Evolutionary conservation across 1,140 invertebrate species (phyloP).

Genomic region (Drosophila rhopaloa): DNA sequence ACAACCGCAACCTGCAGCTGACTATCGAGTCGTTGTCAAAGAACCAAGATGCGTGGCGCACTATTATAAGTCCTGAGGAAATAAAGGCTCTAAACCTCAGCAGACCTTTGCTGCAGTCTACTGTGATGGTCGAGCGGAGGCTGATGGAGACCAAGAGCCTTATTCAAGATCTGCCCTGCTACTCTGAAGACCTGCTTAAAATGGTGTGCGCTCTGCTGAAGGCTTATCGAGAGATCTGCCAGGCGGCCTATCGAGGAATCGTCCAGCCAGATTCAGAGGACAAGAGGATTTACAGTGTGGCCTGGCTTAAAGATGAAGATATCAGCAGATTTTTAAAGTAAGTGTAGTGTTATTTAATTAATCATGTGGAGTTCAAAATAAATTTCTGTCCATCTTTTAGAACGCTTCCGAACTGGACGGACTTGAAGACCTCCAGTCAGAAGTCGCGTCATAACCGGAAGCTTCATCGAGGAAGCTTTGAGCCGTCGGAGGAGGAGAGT

Average conservation of each 20-base stretch:
- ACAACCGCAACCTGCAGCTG: constrained; percentile 86
- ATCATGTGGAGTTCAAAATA: not conserved
- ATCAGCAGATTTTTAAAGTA: constrained; percentile 95
- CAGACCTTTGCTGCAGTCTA: constrained; percentile 89
- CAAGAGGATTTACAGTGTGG: constrained; percentile 92
- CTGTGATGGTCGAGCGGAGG: constrained; percentile 89
- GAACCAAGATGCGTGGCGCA: constrained; percentile 90
- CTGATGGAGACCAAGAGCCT: constrained; percentile 89
- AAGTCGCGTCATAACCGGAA: constrained; percentile 79
- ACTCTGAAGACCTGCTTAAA: constrained; percentile 82
- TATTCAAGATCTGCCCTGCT: constrained; percentile 89
- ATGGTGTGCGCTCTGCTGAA: constrained; percentile 86
- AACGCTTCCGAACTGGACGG: constrained; percentile 93
- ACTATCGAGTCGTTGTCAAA: constrained; percentile 89
- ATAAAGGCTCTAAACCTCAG: constrained; percentile 87
- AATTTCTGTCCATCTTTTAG: constrained; percentile 82
- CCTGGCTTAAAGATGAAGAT: constrained; percentile 97
- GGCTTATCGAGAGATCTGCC: constrained; percentile 91
- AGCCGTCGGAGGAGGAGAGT: constrained; percentile 88
- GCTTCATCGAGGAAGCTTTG: constrained; percentile 74
- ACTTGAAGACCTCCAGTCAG: constrained; percentile 87
- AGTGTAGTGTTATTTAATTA: not conserved
- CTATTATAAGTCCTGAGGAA: constrained; percentile 88
- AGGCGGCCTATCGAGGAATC: constrained; percentile 90
- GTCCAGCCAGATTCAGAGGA: constrained; percentile 93